Conservation (phyloP, 2,888 invertebrate genomes). For the Megastigmus dorsalis region DNA sequence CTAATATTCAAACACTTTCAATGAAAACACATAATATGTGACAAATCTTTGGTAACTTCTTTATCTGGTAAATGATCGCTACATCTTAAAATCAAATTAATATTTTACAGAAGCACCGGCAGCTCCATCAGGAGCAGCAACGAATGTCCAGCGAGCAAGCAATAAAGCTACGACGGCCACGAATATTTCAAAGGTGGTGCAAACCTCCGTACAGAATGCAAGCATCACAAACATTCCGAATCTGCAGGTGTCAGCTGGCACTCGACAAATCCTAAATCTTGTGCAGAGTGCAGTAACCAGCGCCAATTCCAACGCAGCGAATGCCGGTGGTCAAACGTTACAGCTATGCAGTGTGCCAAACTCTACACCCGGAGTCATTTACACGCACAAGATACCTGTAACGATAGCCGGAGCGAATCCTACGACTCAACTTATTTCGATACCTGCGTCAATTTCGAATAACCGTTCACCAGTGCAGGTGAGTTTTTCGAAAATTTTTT, state of each 20-base stretch:
- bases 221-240: slow-evolving; percentile 59
- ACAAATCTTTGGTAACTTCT: no score
- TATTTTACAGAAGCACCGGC: slow-evolving; percentile 48
- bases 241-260: slow-evolving; percentile 63
- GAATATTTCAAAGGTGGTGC: slow-evolving; percentile 73
- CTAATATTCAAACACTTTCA: no score
- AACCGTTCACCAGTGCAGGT: slow-evolving; percentile 68
- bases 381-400: slow-evolving; percentile 83
- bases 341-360: slow-evolving; percentile 64
- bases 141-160: slow-evolving; percentile 52
- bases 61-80: neutral
- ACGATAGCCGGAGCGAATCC: slow-evolving; percentile 71
- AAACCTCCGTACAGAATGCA: slow-evolving; percentile 68
- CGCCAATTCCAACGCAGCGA: slow-evolving; percentile 56
- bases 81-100: neutral
- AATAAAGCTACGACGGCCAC: slow-evolving; percentile 61
- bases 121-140: slow-evolving; percentile 51
- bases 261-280: slow-evolving; percentile 68
- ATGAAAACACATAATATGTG: no score
- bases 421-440: slow-evolving; percentile 68
- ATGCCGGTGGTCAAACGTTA: slow-evolving; percentile 64
- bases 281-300: slow-evolving; percentile 66
- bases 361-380: slow-evolving; percentile 80
- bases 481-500: no score
- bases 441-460: slow-evolving; percentile 66